Percentiles rank a stretch among this genome's conserved stretches.
phyloP scores from a whole-genome alignment of 2,113 vertebrate species.

The Perca fluviatilis region DNA sequence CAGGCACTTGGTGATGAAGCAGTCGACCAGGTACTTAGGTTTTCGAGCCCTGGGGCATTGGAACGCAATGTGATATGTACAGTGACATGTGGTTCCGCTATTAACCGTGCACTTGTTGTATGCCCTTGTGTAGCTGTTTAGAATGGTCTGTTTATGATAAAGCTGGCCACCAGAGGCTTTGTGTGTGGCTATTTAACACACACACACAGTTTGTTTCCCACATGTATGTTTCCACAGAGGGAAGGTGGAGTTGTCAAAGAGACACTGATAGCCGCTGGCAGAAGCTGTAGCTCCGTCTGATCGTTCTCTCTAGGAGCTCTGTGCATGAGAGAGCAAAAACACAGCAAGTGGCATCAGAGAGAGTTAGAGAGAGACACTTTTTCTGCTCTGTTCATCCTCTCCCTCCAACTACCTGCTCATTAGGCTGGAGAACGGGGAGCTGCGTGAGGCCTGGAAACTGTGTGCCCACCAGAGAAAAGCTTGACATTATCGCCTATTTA shows the following conservation, averaged over 20 bases:
- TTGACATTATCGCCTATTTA: constrained; percentile 63
- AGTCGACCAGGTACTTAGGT: constrained; percentile 66
- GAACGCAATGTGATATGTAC: constrained; percentile 57
- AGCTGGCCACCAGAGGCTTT: constrained; percentile 32
- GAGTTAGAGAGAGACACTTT: constrained; percentile 3
- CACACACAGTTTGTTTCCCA: background rate
- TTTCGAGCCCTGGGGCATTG: constrained; percentile 54
- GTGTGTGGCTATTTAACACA: constrained; percentile 40
- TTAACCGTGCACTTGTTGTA: constrained; percentile 42
- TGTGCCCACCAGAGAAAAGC: constrained; percentile 31
- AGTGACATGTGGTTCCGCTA: constrained; percentile 55
- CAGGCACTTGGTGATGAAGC: constrained; percentile 80
- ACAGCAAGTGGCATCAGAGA: constrained; percentile 47
- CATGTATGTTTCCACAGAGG: constrained; percentile 42
- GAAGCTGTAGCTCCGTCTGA: constrained; percentile 56
- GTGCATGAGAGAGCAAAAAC: constrained; percentile 50
- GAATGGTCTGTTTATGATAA: constrained; percentile 52
- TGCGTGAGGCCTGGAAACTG: constrained; percentile 28
- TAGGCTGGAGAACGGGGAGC: constrained; percentile 48
- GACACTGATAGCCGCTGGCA: constrained; percentile 62
- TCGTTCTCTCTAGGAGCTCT: constrained; percentile 55
- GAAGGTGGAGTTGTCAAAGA: constrained; percentile 62
- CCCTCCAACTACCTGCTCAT: constrained; percentile 54
- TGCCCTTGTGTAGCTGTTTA: constrained; percentile 39
- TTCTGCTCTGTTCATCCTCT: constrained; percentile 31